Percentiles rank a stretch among this genome's conserved stretches.
Conservation (phyloP, 2,888 invertebrate species). For the Drosophila anomelani region DNA sequence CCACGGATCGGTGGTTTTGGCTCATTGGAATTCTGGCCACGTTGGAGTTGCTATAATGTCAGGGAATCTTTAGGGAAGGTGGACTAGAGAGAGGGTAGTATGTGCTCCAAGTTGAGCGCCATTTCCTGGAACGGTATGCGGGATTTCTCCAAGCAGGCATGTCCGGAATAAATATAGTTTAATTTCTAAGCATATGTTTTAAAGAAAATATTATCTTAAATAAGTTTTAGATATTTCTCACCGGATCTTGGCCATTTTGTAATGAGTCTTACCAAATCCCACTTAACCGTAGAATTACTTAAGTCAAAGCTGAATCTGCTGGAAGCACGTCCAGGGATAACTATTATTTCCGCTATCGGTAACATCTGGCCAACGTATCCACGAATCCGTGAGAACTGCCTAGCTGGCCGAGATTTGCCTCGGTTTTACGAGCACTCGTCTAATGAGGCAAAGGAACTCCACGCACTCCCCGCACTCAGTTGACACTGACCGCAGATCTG, state of each 20-base stretch:
- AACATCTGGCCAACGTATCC: slow-evolving; percentile 28
- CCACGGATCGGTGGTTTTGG: slow-evolving; percentile 2
- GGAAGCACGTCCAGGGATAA: slow-evolving; percentile 30
- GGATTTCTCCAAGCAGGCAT: not conserved
- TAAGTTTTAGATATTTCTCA: not conserved
- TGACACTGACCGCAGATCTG: slow-evolving; percentile 75
- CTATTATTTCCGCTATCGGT: slow-evolving; percentile 39
- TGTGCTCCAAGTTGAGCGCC: slow-evolving; percentile 1
- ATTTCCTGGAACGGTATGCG: slow-evolving; percentile 5
- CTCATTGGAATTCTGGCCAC: slow-evolving; percentile 14
- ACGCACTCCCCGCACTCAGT: slow-evolving; percentile 44
- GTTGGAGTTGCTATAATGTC: not conserved
- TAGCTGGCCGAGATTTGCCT: slow-evolving; percentile 12
- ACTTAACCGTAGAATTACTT: not conserved
- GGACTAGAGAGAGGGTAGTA: not conserved
- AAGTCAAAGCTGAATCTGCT: not conserved
- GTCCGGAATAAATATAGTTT: not conserved
- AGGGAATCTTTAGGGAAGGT: not conserved
- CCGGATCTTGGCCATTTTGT: not conserved
- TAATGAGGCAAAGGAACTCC: slow-evolving; percentile 48
- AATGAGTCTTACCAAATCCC: not conserved
- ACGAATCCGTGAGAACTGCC: slow-evolving; percentile 37
- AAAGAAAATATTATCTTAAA: not conserved
- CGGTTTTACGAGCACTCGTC: slow-evolving; percentile 45
- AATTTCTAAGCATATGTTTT: not conserved